phyloP scores from a whole-genome alignment of 2,888 invertebrate species.

The Lycia hirtaria region DNA sequence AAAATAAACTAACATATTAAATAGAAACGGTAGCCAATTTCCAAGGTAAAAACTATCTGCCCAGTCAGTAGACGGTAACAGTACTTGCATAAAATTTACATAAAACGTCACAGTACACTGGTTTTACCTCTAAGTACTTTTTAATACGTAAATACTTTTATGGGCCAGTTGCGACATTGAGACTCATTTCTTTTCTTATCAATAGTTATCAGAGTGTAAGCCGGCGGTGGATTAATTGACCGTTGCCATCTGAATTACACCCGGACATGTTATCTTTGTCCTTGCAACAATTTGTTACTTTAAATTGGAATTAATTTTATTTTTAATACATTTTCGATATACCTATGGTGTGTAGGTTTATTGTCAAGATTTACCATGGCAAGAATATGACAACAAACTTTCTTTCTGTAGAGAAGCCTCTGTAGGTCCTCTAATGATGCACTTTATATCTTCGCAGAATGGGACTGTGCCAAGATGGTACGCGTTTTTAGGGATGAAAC shows the following conservation, averaged over 20 bases:
- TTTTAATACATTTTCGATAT: too few species aligned
- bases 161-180: slow-evolving; percentile 15
- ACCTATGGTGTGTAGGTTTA: too few species aligned
- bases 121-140: neutral
- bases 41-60: neutral
- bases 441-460: too few species aligned
- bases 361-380: too few species aligned
- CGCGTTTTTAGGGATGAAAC: too few species aligned
- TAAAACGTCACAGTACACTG: neutral
- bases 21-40: neutral
- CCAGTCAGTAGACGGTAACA: slow-evolving; percentile 4
- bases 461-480: too few species aligned
- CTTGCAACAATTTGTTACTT: neutral
- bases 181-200: slow-evolving; percentile 9
- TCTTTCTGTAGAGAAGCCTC: too few species aligned
- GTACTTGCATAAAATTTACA: slow-evolving; percentile 4
- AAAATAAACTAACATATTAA: neutral
- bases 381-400: too few species aligned
- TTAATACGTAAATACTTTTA: slow-evolving; percentile 2
- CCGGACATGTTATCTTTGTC: slow-evolving; percentile 3
- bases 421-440: too few species aligned
- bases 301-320: too few species aligned
- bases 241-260: slow-evolving; percentile 7
- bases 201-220: slow-evolving; percentile 22
- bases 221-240: slow-evolving; percentile 20